Evolutionary conservation across 2,888 invertebrate genomes (phyloP), one percentile per base, ranked within the genome.

Genomic region (Caenorhabditis macrosperma): DNA sequence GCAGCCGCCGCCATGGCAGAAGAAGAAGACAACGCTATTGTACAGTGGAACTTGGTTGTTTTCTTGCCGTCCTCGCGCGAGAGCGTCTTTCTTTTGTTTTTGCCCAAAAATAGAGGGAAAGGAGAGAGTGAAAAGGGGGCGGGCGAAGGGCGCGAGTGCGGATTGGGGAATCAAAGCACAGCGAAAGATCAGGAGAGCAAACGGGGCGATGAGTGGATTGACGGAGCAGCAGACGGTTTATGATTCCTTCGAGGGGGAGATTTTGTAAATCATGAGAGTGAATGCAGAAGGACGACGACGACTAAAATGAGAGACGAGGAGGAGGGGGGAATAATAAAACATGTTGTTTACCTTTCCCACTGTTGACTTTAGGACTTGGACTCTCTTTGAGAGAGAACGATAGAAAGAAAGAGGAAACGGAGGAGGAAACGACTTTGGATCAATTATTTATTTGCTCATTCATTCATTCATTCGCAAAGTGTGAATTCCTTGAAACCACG

Each of bases 401-500:
- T 24, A 35, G 26, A 26, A 41, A 41, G 20, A 41, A 50, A 44
- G 38, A 48, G 28, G n/a, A 15, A 15, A n/a, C n/a, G 24, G 35
- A 57, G 26, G 46, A 55, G 38, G 46, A 41, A 30, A 44, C 7
- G n/a, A 35, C 9, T 33, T 28, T 46, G 38, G 64, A 72, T 63
- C 64, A 57, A 74, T 74, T 74, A 74, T 74, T 74, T 64, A 64
- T 74, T 64, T 48, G 48, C 55, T 20, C 17, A n/a, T 44, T 54
- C 28, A 26, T 30, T 30, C 30, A 17, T 30, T 5, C 28, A 24
- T 26, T 54, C 17, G 26, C 30, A 55, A 17, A 55, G 30, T 3
- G 26, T 50, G 20, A 50, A 50, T 38, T n/a, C n/a, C n/a, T n/a
- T n/a, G n/a, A n/a, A 15, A 38, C 3, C 15, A 9, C 3, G 44